Percentiles rank a stretch among this genome's conserved stretches.
phyloP scores from a whole-genome alignment of 2,113 vertebrate genomes.

The Oenanthe oenanthe region DNA sequence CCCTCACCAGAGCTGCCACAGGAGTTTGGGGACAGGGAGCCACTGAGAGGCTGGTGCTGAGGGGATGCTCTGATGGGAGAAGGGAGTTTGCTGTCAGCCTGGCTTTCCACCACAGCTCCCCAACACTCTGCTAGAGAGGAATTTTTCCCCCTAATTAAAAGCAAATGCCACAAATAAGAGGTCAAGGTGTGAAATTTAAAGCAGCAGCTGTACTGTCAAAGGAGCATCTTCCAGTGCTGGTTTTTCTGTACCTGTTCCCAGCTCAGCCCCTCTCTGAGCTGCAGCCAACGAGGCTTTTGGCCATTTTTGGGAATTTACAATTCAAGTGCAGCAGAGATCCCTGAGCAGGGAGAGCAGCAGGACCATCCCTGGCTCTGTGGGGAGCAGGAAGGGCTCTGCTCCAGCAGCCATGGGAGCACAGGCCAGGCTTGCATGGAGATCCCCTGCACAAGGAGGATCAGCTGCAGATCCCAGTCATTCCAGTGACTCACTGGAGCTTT shows the following conservation, averaged over 20 bases:
- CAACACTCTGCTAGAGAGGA: not conserved
- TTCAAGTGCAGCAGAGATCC: not conserved
- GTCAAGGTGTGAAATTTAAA: not conserved
- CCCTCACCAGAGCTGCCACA: not conserved
- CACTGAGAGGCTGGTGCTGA: not conserved
- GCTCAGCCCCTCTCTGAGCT: not conserved
- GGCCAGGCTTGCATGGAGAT: not conserved
- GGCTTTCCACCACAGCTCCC: not conserved
- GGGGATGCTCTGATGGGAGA: not conserved
- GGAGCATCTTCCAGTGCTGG: not conserved
- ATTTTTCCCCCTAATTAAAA: not conserved
- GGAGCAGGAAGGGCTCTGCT: not conserved
- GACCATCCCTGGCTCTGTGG: not conserved
- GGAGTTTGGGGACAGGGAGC: not conserved
- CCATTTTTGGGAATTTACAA: not conserved
- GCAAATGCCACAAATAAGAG: not conserved
- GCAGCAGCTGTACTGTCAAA: not conserved
- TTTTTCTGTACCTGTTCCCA: not conserved
- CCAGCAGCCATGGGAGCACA: not conserved
- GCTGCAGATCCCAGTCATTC: not conserved
- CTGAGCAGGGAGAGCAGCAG: not conserved
- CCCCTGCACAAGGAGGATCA: not conserved
- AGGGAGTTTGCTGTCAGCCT: not conserved
- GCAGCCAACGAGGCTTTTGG: not conserved
- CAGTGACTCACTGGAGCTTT: constrained; percentile 31